Base-by-base conservation (phyloP, 2,888 invertebrate species). In the Megalurothrips usitatus region DNA sequence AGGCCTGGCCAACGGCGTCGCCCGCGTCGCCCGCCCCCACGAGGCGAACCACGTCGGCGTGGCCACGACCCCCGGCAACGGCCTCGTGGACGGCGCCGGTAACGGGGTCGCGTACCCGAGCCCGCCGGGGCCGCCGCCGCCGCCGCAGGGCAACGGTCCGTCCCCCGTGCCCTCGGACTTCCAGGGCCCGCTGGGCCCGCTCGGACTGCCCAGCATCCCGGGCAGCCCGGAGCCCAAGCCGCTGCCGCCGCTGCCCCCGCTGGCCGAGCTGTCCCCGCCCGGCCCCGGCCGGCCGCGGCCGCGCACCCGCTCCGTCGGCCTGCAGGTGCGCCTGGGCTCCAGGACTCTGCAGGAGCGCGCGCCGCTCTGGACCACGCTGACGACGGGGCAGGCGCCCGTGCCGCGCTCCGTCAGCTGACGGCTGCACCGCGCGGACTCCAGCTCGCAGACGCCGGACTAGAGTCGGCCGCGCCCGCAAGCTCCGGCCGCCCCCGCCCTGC, bases 351-450 rank as follows among this genome's bases (percentile, higher is more conserved):
- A 75, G 10, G 68, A 75, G 92, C 85, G 68, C 3, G 93, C 94
- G 83, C 94, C 94, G 80, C 89, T 95, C 84, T 94, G 94, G 94
- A 94, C 93, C 80, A 92, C 94, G 81, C 90, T 94, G 84, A 94
- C 94, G 68, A 75, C 68, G 23, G 68, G 68, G 0, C 68, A 75
- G 68, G 68, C 68, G 11, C 68, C 68, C n/a, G 9, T 23, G 23
- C 68, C 23, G 23, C 68, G 68, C 68, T 23, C 68, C 68, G 68
- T 26, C 68, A 75, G 68, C 68, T 75, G 68, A 75, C 68, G 26
- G 12, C 12, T 75, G 68, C 68, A 75, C 23, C 68, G 68, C 68
- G 68, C 68, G 68, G 68, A 23, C 68, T 75, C 68, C 68, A 75
- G 68, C 68, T 75, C 68, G 11, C 68, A 75, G 68, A 75, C 68